A percentile compares a stretch with the other conserved stretches of the same genome.
Evolutionary conservation across 2,888 invertebrate species (phyloP).

Genomic region (Tetramorium bicarinatum): DNA sequence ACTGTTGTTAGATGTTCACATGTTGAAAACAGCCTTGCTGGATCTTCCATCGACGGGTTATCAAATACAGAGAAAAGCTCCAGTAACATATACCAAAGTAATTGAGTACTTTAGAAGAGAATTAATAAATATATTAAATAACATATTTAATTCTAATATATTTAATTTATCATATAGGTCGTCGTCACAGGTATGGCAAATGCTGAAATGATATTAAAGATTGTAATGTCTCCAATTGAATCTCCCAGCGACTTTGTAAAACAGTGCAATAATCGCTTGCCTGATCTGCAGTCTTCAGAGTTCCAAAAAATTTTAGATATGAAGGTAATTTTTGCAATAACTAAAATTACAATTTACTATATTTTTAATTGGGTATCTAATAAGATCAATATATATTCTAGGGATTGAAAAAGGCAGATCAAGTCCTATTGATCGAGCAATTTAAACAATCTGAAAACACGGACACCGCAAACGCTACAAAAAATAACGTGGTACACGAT

Average conservation of each 20-base stretch:
- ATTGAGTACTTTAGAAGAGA: slow-evolving; percentile 83
- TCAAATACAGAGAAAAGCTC: slow-evolving; percentile 95
- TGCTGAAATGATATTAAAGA: slow-evolving; percentile 99
- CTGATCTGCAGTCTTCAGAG: slow-evolving; percentile 95
- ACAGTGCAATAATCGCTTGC: slow-evolving; percentile 95
- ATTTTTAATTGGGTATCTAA: not conserved
- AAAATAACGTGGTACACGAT: slow-evolving; percentile 75
- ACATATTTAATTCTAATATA: not conserved
- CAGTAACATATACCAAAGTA: slow-evolving; percentile 94
- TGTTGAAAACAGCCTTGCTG: slow-evolving; percentile 96
- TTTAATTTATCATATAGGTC: slow-evolving; percentile 85
- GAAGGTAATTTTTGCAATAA: slow-evolving; percentile 89
- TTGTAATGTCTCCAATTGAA: slow-evolving; percentile 98
- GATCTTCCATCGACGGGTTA: slow-evolving; percentile 97
- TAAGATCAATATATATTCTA: slow-evolving; percentile 59
- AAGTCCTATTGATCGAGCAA: slow-evolving; percentile 88
- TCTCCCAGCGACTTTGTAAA: slow-evolving; percentile 93
- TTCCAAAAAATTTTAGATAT: slow-evolving; percentile 98
- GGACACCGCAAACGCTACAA: slow-evolving; percentile 69
- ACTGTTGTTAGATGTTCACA: slow-evolving; percentile 96
- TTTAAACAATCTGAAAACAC: slow-evolving; percentile 86
- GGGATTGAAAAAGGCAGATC: slow-evolving; percentile 87
- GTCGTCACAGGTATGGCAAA: slow-evolving; percentile 97
- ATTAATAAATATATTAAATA: not conserved
- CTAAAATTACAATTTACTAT: not conserved